Evolutionary conservation across 2,888 invertebrate species (phyloP).

Genomic region (Drosophila ustulata): DNA sequence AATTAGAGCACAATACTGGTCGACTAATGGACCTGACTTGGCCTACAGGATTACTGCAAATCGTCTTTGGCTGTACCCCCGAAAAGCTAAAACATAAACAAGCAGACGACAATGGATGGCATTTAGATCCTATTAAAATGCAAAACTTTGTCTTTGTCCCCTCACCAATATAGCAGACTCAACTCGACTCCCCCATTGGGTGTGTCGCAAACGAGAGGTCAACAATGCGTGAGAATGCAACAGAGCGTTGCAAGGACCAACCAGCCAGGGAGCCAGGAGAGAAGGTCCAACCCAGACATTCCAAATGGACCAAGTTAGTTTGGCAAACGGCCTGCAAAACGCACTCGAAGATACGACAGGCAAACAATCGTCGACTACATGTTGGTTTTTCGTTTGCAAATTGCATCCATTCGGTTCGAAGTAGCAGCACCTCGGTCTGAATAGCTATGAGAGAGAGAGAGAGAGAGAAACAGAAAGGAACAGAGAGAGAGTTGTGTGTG

Average conservation of each 20-base stretch:
- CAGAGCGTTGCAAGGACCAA: constrained; percentile 28
- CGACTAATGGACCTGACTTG: constrained; percentile 15
- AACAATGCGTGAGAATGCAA: constrained; percentile 47
- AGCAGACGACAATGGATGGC: constrained; percentile 32
- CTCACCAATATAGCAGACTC: neutral
- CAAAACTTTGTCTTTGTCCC: constrained; percentile 51
- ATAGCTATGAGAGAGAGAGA: neutral
- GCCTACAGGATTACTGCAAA: constrained; percentile 2
- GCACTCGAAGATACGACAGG: constrained; percentile 46
- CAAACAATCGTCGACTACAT: constrained; percentile 31
- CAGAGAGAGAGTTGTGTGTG: neutral
- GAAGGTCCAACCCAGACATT: neutral
- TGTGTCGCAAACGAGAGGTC: constrained; percentile 1
- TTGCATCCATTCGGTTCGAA: constrained; percentile 30
- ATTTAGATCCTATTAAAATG: constrained; percentile 71
- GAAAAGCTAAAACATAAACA: constrained; percentile 39
- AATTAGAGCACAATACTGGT: neutral
- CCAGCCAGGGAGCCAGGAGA: neutral
- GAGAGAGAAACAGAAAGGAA: neutral
- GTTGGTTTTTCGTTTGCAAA: constrained; percentile 52
- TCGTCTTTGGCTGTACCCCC: constrained; percentile 1
- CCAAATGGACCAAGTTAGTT: constrained; percentile 25
- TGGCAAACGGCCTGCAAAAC: constrained; percentile 14
- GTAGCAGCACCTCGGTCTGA: neutral
- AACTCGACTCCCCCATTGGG: neutral